These are phyloP conservation scores for Drosophila robusta DNA, from an alignment of 2,888 invertebrate species.

Conservation along the genomic window DNA sequence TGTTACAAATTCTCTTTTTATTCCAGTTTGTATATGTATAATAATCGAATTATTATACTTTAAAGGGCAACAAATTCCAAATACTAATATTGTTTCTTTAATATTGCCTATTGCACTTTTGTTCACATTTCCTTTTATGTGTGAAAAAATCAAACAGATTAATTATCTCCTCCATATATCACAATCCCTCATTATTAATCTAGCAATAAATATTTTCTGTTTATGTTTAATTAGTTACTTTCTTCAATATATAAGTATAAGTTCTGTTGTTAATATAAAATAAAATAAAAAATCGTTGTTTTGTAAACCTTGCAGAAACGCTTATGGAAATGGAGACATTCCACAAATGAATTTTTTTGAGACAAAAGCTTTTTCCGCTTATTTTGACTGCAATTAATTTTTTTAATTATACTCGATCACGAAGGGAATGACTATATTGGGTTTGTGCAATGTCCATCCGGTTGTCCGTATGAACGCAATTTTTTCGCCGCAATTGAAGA, in stretches of 20 bases:
- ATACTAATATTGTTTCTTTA: conserved; percentile 23
- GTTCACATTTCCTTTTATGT: conserved; percentile 25
- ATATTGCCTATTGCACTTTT: conserved; percentile 42
- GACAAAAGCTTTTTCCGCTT: no score
- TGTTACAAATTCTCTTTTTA: conserved; percentile 31
- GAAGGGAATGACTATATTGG: no score
- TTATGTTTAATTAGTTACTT: conserved; percentile 42
- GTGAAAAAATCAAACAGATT: conserved; percentile 32
- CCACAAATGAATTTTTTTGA: no score
- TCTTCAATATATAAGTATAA: conserved; percentile 18
- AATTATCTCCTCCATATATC: conserved; percentile 35
- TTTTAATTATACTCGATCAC: no score
- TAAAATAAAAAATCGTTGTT: background rate
- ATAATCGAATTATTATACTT: conserved; percentile 43
- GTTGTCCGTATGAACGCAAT: no score
- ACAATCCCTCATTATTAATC: conserved; percentile 40
- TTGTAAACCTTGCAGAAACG: background rate
- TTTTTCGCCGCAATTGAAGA: no score
- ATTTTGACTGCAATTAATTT: no score
- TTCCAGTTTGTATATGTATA: conserved; percentile 45
- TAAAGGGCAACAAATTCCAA: conserved; percentile 19
- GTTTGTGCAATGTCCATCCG: no score
- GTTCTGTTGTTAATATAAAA: conserved; percentile 19
- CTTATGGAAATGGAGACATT: no score
- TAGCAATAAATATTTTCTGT: conserved; percentile 55